Base-by-base conservation (phyloP, 2,888 invertebrate genomes). In the Andrena trimmerana region DNA sequence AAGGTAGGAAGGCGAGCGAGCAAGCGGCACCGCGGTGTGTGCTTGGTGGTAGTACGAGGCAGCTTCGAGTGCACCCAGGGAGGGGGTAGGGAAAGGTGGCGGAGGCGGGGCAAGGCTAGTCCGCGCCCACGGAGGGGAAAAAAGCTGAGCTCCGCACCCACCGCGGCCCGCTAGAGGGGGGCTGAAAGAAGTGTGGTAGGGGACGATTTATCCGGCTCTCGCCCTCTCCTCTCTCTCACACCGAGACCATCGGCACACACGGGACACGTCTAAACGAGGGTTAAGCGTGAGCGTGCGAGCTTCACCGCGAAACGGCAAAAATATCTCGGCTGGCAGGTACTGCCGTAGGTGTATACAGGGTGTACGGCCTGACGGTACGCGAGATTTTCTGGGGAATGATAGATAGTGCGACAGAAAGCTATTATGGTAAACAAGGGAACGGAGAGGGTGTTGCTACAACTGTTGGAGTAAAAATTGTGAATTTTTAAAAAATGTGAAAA, bases 111-210 rank as follows among this genome's bases (percentile, higher is more conserved):
- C 95, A 92, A 94, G 91, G 89, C 91, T 92, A 87, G 94, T 94
- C 94, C 94, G 93, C 95, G 94, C 94, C 94, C 93, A 94, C 92
- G 92, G 94, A 94, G 94, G 94, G 95, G 95, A 94, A 95, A 95
- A 95, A 95, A 95, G 93, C 92, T 91, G 92, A 86, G 89, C 89
- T 89, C 86, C 89, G 85, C 83, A 86, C 88, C 89, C 87, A 90
- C 90, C 88, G 78, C 73, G 80, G 66, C 20, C 72, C 67, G 65
- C 36, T 68, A 84, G 90, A 84, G 90, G 91, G 90, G 91, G 88
- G 77, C 84, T 79, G 87, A 93, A 92, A 93, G 92, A 93, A 93
- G 77, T 86, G 75, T 86, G 88, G 92, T 84, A 91, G 91, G 91
- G 85, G 85, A 87, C 89, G 87, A 91, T 91, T 92, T 90, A 90